phyloP scores from a whole-genome alignment of 2,888 invertebrate genomes.

The Luffia ferchaultella region DNA sequence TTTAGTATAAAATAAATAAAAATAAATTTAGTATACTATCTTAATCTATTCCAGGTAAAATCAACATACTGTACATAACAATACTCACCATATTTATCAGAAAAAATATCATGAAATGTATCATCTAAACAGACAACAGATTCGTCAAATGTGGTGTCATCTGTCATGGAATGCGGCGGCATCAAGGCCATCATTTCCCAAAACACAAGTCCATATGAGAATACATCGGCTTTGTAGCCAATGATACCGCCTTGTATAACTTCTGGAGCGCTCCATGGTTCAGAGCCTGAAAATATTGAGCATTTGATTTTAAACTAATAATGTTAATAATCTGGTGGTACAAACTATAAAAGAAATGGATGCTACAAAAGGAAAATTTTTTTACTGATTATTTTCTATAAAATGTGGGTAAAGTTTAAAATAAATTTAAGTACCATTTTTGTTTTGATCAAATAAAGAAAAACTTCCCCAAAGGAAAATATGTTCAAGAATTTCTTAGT shows the following conservation, averaged over 20 bases:
- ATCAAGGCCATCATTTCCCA: slow-evolving; percentile 84
- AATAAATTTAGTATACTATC: too few relatives aligned
- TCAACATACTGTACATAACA: too few relatives aligned
- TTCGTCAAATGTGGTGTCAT: slow-evolving; percentile 16
- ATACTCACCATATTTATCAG: slow-evolving; percentile 40
- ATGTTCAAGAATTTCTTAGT: too few relatives aligned
- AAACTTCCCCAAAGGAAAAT: too few relatives aligned
- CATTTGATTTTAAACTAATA: background rate
- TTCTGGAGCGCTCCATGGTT: slow-evolving; percentile 84
- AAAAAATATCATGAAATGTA: slow-evolving; percentile 28
- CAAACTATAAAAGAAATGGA: too few relatives aligned
- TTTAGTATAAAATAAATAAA: too few relatives aligned
- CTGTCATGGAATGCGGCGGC: slow-evolving; percentile 67
- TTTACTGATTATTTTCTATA: too few relatives aligned
- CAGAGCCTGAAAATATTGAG: slow-evolving; percentile 62
- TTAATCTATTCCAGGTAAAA: too few relatives aligned
- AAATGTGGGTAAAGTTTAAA: too few relatives aligned
- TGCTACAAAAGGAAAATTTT: too few relatives aligned
- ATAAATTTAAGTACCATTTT: too few relatives aligned
- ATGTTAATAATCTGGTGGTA: background rate
- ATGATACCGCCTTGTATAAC: slow-evolving; percentile 69
- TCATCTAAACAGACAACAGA: slow-evolving; percentile 16
- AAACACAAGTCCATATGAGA: slow-evolving; percentile 78
- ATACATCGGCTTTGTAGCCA: slow-evolving; percentile 79
- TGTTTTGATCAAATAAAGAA: too few relatives aligned